These are phyloP conservation scores for Gallinago paraguaiae DNA, from an alignment of 2,113 vertebrate species.

Conservation along the genomic window DNA sequence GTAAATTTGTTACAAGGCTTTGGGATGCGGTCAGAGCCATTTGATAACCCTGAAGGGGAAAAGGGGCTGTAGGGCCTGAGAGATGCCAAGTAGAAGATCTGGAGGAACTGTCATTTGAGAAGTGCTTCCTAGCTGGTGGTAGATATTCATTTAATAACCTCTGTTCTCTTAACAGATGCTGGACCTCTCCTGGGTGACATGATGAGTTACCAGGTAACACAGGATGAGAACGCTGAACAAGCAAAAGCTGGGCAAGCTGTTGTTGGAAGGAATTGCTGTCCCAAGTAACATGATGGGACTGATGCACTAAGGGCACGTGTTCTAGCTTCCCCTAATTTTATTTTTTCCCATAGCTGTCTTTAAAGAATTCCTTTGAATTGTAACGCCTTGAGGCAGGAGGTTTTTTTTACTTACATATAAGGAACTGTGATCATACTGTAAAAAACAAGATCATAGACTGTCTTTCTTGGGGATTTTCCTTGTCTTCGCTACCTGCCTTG, in stretches of 20 bases:
- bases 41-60: background rate
- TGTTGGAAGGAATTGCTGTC: background rate
- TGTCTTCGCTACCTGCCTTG: background rate
- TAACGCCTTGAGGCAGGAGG: background rate
- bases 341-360: background rate
- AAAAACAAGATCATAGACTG: background rate
- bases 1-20: background rate
- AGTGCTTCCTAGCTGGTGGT: background rate
- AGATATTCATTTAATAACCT: background rate
- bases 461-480: background rate
- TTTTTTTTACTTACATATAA: background rate
- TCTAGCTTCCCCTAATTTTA: background rate
- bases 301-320: background rate
- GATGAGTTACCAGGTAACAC: background rate
- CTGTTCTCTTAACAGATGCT: background rate
- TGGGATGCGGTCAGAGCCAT: background rate
- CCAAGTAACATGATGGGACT: background rate
- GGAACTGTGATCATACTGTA: background rate
- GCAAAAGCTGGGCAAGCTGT: background rate
- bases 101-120: background rate
- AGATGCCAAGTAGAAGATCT: background rate
- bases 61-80: background rate
- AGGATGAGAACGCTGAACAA: background rate
- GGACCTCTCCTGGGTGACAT: background rate
- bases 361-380: background rate